These are phyloP conservation scores for Dichetophora obliterata DNA, from an alignment of 2,888 invertebrate species.

Conservation along the genomic window DNA sequence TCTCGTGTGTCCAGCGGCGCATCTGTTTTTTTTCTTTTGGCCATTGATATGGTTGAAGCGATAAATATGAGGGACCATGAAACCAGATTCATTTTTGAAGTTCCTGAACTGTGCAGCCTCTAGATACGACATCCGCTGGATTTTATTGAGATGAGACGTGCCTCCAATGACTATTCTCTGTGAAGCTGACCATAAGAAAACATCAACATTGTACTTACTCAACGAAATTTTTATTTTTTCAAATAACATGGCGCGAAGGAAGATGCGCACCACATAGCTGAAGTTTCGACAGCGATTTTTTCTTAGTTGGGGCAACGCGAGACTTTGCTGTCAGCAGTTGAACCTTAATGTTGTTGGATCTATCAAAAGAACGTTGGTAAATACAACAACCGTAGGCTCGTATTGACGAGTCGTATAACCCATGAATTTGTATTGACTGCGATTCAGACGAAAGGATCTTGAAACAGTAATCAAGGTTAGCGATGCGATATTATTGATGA, in stretches of 20 bases:
- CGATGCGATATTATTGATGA: too few species aligned
- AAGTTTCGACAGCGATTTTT: slow-evolving; percentile 40
- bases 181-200: slow-evolving; percentile 43
- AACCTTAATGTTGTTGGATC: neutral
- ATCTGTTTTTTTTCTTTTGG: too few species aligned
- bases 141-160: slow-evolving; percentile 20
- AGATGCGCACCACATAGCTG: slow-evolving; percentile 39
- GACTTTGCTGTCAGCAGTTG: slow-evolving; percentile 34
- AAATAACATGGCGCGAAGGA: slow-evolving; percentile 28
- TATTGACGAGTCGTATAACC: neutral
- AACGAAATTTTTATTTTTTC: slow-evolving; percentile 22
- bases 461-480: neutral
- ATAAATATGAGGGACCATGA: slow-evolving; percentile 27
- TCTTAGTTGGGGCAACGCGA: slow-evolving; percentile 39
- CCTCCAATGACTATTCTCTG: slow-evolving; percentile 18
- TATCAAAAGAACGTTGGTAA: neutral
- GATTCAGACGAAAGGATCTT: slow-evolving; percentile 14
- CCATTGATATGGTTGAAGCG: too few species aligned
- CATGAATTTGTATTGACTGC: neutral
- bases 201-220: neutral
- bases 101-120: slow-evolving; percentile 33
- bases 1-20: too few species aligned
- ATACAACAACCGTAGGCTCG: slow-evolving; percentile 6
- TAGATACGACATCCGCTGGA: slow-evolving; percentile 37
- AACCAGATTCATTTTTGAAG: neutral